These are phyloP conservation scores for Samia ricini DNA, from an alignment of 1,140 invertebrate species.

Conservation along the genomic window DNA sequence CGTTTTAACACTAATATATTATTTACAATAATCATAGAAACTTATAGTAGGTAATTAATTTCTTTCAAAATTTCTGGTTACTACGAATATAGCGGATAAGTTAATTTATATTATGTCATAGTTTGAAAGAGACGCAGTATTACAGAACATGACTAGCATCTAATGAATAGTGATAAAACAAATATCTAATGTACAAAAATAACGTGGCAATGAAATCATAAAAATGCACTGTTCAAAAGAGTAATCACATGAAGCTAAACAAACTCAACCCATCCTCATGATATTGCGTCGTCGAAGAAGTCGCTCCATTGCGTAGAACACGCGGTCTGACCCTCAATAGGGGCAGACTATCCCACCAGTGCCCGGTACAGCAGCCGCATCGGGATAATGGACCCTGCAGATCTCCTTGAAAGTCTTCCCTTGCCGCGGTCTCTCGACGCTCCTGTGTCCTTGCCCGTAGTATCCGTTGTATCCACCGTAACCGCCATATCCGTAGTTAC, in stretches of 20 bases:
- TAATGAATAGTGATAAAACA: neutral
- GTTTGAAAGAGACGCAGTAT: neutral
- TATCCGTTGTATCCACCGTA: constrained; percentile 33
- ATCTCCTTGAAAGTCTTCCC: constrained; percentile 69
- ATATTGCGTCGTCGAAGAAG: constrained; percentile 67
- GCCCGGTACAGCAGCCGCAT: constrained; percentile 55
- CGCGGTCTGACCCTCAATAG: constrained; percentile 73
- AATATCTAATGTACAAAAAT: no score
- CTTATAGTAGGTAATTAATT: neutral
- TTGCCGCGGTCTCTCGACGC: constrained; percentile 44
- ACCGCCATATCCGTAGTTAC: constrained; percentile 29
- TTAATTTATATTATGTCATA: neutral
- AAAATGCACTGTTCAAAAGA: neutral
- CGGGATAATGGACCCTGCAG: constrained; percentile 67
- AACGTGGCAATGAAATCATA: neutral
- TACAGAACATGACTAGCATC: neutral
- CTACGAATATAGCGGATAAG: neutral
- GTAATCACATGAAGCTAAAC: constrained; percentile 1
- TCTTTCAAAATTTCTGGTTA: neutral
- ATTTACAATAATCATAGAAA: neutral
- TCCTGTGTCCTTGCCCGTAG: constrained; percentile 31
- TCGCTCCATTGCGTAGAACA: constrained; percentile 74
- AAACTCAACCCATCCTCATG: constrained; percentile 68
- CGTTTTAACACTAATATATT: neutral
- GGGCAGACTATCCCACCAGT: constrained; percentile 62